Percentiles rank a stretch among this genome's conserved stretches.
phyloP scores from a whole-genome alignment of 2,113 vertebrate genomes.

The Melanocharis versteri region DNA sequence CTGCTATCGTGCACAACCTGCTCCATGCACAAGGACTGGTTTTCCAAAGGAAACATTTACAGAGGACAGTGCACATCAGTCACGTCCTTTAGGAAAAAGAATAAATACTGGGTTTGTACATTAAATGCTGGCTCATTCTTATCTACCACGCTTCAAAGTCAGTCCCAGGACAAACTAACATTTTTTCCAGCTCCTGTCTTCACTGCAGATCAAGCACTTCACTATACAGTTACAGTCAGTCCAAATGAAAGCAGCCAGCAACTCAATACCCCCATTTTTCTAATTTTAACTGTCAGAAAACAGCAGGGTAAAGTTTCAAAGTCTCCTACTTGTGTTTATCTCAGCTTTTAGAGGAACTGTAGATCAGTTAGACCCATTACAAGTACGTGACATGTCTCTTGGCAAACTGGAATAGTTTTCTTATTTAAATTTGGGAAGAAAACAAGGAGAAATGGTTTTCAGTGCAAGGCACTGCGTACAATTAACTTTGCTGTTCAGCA shows the following conservation, averaged over 20 bases:
- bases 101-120: background rate
- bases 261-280: conserved; percentile 17
- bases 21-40: background rate
- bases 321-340: background rate
- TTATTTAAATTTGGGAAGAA: background rate
- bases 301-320: conserved; percentile 4
- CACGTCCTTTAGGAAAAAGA: background rate
- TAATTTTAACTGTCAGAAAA: conserved; percentile 42
- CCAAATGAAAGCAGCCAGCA: background rate
- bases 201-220: background rate
- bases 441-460: background rate
- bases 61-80: background rate
- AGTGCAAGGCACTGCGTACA: background rate
- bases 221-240: background rate
- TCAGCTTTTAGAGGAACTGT: background rate
- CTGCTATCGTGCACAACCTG: background rate
- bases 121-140: background rate
- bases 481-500: background rate
- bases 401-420: background rate
- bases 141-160: background rate
- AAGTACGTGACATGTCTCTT: background rate
- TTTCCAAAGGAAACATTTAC: conserved; percentile 17
- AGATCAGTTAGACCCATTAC: background rate
- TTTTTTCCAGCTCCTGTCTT: background rate
- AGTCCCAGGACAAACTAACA: background rate